Evolutionary conservation across 2,888 invertebrate genomes (phyloP), one percentile per base, ranked within the genome.

Genomic region (Tanytarsus gracilentus): DNA sequence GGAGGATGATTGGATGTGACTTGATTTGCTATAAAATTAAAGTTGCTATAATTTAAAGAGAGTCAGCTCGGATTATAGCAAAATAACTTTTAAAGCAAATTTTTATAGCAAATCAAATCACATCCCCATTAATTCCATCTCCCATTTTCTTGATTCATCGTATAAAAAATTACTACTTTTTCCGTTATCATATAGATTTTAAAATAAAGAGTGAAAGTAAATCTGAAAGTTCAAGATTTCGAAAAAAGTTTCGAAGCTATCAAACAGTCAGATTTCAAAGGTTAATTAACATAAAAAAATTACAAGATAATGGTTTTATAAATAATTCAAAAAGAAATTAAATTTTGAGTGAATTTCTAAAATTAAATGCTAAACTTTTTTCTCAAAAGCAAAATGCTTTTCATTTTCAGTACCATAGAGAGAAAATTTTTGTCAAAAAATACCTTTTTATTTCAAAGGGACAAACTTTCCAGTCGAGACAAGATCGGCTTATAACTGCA

Each of bases 381-480:
- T n/a, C n/a, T n/a, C n/a, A n/a, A n/a, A n/a, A n/a, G n/a, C n/a
- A n/a, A n/a, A n/a, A 52, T 52, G 30, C 52, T 52, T 52, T n/a
- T 11, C 16, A 51, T 14, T 21, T 55, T 39, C 26, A 55, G 55
- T 40, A 36, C 23, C n/a, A n/a, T n/a, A n/a, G n/a, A n/a, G n/a
- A n/a, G n/a, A n/a, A n/a, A n/a, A n/a, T n/a, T n/a, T n/a, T n/a
- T n/a, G n/a, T n/a, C n/a, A n/a, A n/a, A n/a, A n/a, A n/a, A n/a
- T n/a, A n/a, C n/a, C n/a, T n/a, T n/a, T n/a, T n/a, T n/a, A n/a
- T n/a, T n/a, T n/a, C n/a, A n/a, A n/a, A n/a, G n/a, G n/a, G n/a
- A n/a, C n/a, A n/a, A n/a, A n/a, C n/a, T n/a, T n/a, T 55, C 39
- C 26, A 48, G 30, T 58, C 58, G 58, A n/a, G n/a, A 58, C 58